Evolutionary conservation across 2,797 vertebrate species (phyloP), one percentile per base, ranked within the genome.

Genomic region (Avahi laniger): DNA sequence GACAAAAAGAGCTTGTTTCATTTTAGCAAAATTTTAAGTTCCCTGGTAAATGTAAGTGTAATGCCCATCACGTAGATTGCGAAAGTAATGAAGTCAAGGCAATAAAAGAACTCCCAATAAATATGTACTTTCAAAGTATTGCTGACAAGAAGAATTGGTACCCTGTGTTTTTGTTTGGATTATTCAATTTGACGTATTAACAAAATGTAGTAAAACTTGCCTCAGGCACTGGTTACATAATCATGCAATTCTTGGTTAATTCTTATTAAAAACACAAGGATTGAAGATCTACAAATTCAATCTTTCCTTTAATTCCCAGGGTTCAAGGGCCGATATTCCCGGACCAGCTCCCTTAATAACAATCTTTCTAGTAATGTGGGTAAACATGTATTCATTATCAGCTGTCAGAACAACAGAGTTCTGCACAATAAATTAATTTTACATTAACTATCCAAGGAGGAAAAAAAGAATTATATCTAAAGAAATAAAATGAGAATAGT

Each of bases 11-110:
- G 73, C 69, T 90, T 87, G 80, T 96, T 97, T 96, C 94, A 87
- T 96, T 97, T 92, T 90, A 95, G 96, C 93, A 97, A 92, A 87
- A 92, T 80, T 88, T 91, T 97, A 90, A 97, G 92, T n/a, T 85
- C 20, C 67, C 67, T 67, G 94, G 73, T 94, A 97, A 97, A 97
- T 86, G 90, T 87, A 81, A 96, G 54, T 69, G 57, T 81, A 95
- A 93, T 91, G 76, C 35, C 61, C 73, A 86, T 92, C 67, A 46
- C 81, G 67, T 83, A 94, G 92, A 96, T 95, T 93, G 79, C 82
- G 92, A 93, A 96, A 94, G 76, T 88, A 93, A 92, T 92, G 84
- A 97, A 92, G 63, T 89, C 5, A 5, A 90, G 38, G 86, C 92
- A 95, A 85, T 93, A 93, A 96, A 96, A 93, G 80, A 86, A 79